Conservation (phyloP, 1,140 invertebrate species). For the Pogonomyrmex californicus region DNA sequence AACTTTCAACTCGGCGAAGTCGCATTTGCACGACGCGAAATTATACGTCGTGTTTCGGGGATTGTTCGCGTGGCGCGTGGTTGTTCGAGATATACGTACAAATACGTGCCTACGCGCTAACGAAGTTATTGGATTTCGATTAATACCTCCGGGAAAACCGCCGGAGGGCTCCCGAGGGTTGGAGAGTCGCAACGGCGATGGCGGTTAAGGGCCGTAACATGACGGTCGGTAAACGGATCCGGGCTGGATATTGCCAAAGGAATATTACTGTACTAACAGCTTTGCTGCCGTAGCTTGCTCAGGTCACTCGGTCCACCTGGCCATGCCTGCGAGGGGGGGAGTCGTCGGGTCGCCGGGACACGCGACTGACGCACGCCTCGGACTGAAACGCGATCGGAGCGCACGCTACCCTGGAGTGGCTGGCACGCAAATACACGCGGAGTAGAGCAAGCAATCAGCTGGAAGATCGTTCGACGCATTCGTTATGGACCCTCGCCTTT, state of each 20-base stretch:
- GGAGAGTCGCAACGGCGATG: slow-evolving; percentile 33
- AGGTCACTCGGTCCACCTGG: slow-evolving; percentile 32
- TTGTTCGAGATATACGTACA: slow-evolving; percentile 19
- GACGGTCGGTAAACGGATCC: slow-evolving; percentile 49
- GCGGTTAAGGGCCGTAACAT: slow-evolving; percentile 49
- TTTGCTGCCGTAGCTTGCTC: slow-evolving; percentile 60
- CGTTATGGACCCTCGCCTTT: not conserved
- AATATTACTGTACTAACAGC: slow-evolving; percentile 57
- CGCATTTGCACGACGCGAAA: not conserved
- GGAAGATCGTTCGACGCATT: not conserved
- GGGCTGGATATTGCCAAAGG: slow-evolving; percentile 57
- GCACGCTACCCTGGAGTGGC: not conserved
- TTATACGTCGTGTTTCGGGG: slow-evolving; percentile 1
- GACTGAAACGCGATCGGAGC: not conserved
- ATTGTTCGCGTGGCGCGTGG: slow-evolving; percentile 11
- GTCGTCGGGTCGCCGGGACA: not conserved
- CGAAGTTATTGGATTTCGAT: slow-evolving; percentile 67
- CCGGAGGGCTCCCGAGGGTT: not conserved
- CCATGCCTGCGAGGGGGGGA: slow-evolving; percentile 4
- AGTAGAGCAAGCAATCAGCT: slow-evolving; percentile 3
- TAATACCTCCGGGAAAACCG: slow-evolving; percentile 62
- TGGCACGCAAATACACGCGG: slow-evolving; percentile 10
- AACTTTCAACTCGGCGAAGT: slow-evolving; percentile 19
- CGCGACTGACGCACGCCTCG: not conserved
- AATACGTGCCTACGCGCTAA: slow-evolving; percentile 54